Conservation (phyloP, 2,113 vertebrate species). For the Hyla sarda region DNA sequence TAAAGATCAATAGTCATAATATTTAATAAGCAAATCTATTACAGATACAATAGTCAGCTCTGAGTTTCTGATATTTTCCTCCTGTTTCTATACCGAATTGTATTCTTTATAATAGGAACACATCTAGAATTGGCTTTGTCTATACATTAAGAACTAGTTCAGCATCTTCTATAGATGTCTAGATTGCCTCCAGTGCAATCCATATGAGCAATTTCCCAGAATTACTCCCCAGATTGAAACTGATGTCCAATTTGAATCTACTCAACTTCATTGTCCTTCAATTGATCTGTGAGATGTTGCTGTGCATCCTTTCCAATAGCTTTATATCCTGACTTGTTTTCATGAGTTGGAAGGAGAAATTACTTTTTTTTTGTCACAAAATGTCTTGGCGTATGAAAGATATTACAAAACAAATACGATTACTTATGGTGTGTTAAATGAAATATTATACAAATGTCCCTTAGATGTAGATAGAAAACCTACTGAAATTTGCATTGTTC, state of each 20-base stretch:
- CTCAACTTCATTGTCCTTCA: slow-evolving; percentile 22
- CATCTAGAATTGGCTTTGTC: slow-evolving; percentile 25
- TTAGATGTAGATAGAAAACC: no score
- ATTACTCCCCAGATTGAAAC: slow-evolving; percentile 32
- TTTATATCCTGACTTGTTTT: slow-evolving; percentile 1
- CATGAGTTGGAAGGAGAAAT: neutral
- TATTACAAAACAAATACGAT: neutral
- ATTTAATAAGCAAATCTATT: neutral
- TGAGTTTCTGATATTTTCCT: neutral
- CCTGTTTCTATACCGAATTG: neutral
- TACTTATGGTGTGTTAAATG: no score
- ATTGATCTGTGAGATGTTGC: slow-evolving; percentile 1
- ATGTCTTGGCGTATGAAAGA: neutral
- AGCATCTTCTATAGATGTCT: slow-evolving; percentile 22
- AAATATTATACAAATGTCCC: no score
- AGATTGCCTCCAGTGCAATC: slow-evolving; percentile 31
- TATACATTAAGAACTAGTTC: slow-evolving; percentile 23
- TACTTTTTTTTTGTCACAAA: neutral
- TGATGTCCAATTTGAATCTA: slow-evolving; percentile 31
- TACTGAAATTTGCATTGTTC: no score
- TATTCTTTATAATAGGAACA: slow-evolving; percentile 31
- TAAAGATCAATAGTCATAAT: neutral
- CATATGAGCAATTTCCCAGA: slow-evolving; percentile 31
- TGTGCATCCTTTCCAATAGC: neutral
- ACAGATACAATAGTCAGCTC: neutral